Evolutionary conservation across 2,888 invertebrate genomes (phyloP), one percentile per base, ranked within the genome.

Genomic region (Caenorhabditis sp.): DNA sequence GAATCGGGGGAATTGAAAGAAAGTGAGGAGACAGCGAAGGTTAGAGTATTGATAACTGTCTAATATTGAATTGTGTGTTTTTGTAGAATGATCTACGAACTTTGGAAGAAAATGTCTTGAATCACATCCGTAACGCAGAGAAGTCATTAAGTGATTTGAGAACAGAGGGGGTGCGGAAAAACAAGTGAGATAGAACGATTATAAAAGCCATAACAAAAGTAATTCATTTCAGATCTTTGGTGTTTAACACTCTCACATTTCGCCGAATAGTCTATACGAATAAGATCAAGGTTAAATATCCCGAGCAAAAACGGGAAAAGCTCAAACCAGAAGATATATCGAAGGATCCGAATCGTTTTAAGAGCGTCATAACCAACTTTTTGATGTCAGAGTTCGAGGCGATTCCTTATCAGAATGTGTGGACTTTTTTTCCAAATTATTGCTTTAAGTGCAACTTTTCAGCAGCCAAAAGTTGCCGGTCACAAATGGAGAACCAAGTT

Each of bases 401-500:
- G 0, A 56, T 79, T 16, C 79, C 79, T 16, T 22, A 41, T 24
- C 24, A 41, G n/a, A 26, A 24, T 14, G 76, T 69, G 41, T 26
- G 41, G 14, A 14, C 10, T 38, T 35, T 41, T 41, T 41, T 19
- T 19, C 0, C 10, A 22, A n/a, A n/a, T n/a, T n/a, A n/a, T n/a
- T n/a, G n/a, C n/a, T n/a, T 2, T 12, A 44, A 26, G 10, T 1
- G 0, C n/a, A 38, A 49, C 38, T 0, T 70, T 77, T 56, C 77
- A 77, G 77, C 77, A 77, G 31, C 59, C 68, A 1, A 56, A 63
- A 24, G 7, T 58, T 31, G 38, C 56, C 19, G 70, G 64, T 10
- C 28, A 47, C 24, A 44, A 69, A 22, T 79, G 79, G 79, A 54
- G 70, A 56, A 79, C 79, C 0, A 64, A 56, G 14, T 79, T 79